A percentile compares a stretch with the other conserved stretches of the same genome.
Evolutionary conservation across 2,113 vertebrate species (phyloP).

Genomic region (Cathartes aura): DNA sequence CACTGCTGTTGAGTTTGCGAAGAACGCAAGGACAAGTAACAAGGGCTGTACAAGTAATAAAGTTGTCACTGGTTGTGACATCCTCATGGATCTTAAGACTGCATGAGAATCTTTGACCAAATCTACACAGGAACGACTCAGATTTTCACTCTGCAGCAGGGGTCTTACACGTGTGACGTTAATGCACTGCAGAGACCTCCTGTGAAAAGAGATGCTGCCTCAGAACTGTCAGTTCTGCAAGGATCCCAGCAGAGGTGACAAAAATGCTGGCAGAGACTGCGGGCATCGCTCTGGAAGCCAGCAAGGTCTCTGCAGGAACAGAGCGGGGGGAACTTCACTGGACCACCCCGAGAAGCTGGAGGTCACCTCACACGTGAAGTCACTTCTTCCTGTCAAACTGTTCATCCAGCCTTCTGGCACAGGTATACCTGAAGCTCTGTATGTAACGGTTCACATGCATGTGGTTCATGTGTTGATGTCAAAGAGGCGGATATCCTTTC

Average conservation of each 20-base stretch:
- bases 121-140: not conserved
- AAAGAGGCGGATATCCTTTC: fast-evolving
- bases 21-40: not conserved
- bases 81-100: not conserved
- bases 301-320: not conserved
- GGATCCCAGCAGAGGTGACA: not conserved
- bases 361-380: fast-evolving
- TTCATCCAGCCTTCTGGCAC: not conserved
- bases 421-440: fast-evolving
- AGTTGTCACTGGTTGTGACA: not conserved
- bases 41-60: not conserved
- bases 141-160: not conserved
- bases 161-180: fast-evolving
- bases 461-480: fast-evolving
- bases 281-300: not conserved
- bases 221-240: not conserved
- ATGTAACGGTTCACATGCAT: fast-evolving
- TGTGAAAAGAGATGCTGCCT: not conserved
- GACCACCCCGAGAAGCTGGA: not conserved
- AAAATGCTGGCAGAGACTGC: not conserved
- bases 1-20: not conserved
- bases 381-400: not conserved
- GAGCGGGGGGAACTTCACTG: not conserved
- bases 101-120: not conserved
- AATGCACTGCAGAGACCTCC: not conserved